A percentile compares a stretch with the other conserved stretches of the same genome.
phyloP scores from a whole-genome alignment of 2,888 invertebrate species.

The Scaptomyza cyrtandrae region DNA sequence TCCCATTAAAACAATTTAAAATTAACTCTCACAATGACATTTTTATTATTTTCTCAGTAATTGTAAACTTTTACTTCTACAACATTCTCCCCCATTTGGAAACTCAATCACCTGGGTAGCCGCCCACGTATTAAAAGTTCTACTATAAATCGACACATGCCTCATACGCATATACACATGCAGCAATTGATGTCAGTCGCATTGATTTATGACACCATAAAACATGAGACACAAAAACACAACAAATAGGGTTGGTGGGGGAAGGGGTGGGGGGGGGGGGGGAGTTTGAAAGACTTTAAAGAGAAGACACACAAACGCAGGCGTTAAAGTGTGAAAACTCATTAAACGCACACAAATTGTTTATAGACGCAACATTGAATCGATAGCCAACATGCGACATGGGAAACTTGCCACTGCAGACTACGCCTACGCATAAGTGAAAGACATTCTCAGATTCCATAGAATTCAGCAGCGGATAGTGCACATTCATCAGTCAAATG shows the following conservation, averaged over 20 bases:
- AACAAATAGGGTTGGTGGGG: no score
- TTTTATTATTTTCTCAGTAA: not conserved
- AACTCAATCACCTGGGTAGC: conserved; percentile 29
- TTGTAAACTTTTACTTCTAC: conserved; percentile 1
- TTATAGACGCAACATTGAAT: conserved; percentile 51
- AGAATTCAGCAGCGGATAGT: conserved; percentile 14
- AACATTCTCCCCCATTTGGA: not conserved
- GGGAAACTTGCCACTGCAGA: conserved; percentile 15
- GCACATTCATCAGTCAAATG: conserved; percentile 51
- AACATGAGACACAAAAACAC: conserved; percentile 48
- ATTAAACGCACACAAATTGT: conserved; percentile 73
- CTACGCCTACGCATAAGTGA: conserved; percentile 42
- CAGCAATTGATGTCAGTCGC: conserved; percentile 65
- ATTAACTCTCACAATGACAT: not conserved
- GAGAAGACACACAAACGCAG: conserved; percentile 26
- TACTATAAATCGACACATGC: conserved; percentile 33
- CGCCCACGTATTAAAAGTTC: conserved; percentile 38
- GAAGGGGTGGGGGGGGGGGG: no score
- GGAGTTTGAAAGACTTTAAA: conserved; percentile 30
- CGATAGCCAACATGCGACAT: conserved; percentile 8
- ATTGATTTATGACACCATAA: conserved; percentile 69
- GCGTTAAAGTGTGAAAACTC: conserved; percentile 75
- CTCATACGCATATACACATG: conserved; percentile 40
- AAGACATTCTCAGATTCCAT: conserved; percentile 23
- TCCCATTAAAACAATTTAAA: not conserved